Conservation (phyloP, 2,797 vertebrate genomes). For the Enteromius unitaeniatus region DNA sequence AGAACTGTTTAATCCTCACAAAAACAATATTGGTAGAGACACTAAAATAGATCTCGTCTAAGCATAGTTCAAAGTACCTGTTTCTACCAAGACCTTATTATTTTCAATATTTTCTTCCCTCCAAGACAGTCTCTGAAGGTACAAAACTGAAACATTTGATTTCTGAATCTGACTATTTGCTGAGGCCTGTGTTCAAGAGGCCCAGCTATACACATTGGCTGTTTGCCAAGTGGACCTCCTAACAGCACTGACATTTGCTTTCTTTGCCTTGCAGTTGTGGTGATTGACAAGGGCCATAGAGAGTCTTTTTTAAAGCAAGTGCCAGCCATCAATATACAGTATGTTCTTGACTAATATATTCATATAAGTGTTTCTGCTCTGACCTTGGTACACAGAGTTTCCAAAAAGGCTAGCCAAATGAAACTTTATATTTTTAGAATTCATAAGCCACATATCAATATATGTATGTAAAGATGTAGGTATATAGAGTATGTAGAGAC, state of each 20-base stretch:
- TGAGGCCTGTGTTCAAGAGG: constrained; percentile 5
- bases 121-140: neutral
- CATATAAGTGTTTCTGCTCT: constrained; percentile 2
- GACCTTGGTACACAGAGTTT: neutral
- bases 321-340: neutral
- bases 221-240: constrained; percentile 2
- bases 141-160: neutral
- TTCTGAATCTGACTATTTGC: constrained; percentile 11
- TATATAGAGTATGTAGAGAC: no score
- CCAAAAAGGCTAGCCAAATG: neutral
- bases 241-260: constrained; percentile 26
- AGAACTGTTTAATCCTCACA: constrained; percentile 29
- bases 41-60: constrained; percentile 20
- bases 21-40: constrained; percentile 22
- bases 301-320: neutral
- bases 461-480: neutral
- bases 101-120: constrained; percentile 10
- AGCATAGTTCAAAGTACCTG: constrained; percentile 31
- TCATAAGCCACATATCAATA: neutral
- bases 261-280: constrained; percentile 1
- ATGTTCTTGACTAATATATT: neutral
- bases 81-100: constrained; percentile 37
- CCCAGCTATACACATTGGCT: neutral
- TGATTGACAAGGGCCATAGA: neutral
- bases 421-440: neutral